Percentiles rank a stretch among this genome's conserved stretches.
These are phyloP conservation scores for Pseudochaenichthys georgianus DNA, from an alignment of 2,797 vertebrate species.

Conservation along the genomic window DNA sequence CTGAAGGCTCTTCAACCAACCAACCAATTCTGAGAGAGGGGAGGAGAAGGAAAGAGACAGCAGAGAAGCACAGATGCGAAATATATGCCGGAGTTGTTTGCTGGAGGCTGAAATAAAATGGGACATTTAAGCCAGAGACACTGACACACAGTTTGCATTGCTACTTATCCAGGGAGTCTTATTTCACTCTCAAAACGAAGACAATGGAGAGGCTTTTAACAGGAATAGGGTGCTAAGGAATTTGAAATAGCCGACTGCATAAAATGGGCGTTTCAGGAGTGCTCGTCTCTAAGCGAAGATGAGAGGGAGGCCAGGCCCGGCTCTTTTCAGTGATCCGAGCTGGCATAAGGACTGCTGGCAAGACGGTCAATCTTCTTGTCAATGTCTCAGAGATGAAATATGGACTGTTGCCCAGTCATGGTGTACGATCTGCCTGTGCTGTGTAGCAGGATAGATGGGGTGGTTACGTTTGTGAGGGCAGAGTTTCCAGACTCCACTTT, in stretches of 20 bases:
- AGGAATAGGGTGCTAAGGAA: slow-evolving; percentile 21
- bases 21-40: slow-evolving; percentile 51
- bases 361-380: slow-evolving; percentile 7
- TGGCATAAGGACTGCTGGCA: slow-evolving; percentile 24
- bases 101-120: slow-evolving; percentile 52
- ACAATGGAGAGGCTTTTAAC: slow-evolving; percentile 14
- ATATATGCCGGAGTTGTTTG: slow-evolving; percentile 52
- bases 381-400: slow-evolving; percentile 38
- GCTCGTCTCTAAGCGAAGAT: slow-evolving; percentile 28
- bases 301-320: slow-evolving; percentile 18
- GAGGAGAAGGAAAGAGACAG: slow-evolving; percentile 37
- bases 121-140: slow-evolving; percentile 40
- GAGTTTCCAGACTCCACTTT: slow-evolving; percentile 46
- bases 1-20: slow-evolving; percentile 65
- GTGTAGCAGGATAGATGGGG: slow-evolving; percentile 73
- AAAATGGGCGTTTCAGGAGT: too few relatives aligned
- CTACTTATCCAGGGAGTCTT: slow-evolving; percentile 20
- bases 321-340: slow-evolving; percentile 21
- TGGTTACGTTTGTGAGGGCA: slow-evolving; percentile 68
- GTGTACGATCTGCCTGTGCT: slow-evolving; percentile 73
- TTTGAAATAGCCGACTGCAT: slow-evolving; percentile 6
- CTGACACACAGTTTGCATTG: slow-evolving; percentile 23
- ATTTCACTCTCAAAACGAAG: slow-evolving; percentile 25
- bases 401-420: slow-evolving; percentile 76
- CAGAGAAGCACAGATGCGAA: slow-evolving; percentile 51